Evolutionary conservation across 2,113 vertebrate genomes (phyloP), one percentile per base, ranked within the genome.

Genomic region (Laticauda laticaudata): DNA sequence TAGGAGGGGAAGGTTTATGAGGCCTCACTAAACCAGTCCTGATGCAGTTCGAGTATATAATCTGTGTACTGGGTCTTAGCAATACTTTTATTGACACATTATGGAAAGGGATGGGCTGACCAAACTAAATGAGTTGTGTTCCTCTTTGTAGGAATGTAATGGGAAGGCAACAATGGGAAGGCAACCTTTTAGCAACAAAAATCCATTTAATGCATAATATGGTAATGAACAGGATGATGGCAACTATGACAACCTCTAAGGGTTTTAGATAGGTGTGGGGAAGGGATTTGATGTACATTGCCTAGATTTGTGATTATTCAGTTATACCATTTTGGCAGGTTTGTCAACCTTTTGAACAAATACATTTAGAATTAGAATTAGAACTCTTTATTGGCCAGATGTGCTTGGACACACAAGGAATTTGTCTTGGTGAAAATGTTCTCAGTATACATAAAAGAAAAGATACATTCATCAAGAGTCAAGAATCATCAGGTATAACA

Each of bases 1-100:
- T 95, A 95, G 96, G 95, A 96, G 94, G 92, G 34, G 45, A 94
- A 96, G 86, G 81, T 96, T 97, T 96, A 96, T 96, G 95, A 94
- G 94, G 90, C 94, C 95, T 64, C 94, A 95, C 91, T 90, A 96
- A 96, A 39, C 55, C 64, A 92, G 94, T 95, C 92, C 93, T 93
- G 94, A 94, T 96, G 94, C 0, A 0, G 89, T 48, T 90, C 24
- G 93, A 96, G 95, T 95, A 88, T 92, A 94, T 96, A 95, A 94
- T 95, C 59, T 94, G 89, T 92, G 94, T 94, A 51, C 81, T 93
- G 75, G 69, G 88, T 95, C 94, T 94, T 89, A 88, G 64, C 39
- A 88, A 91, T 94, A 57, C 48, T 94, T 14, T 93, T 87, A 21
- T 90, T 92, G 91, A 88, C 86, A 11, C 57, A 94, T 34, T 11